A percentile compares a stretch with the other conserved stretches of the same genome.
phyloP scores from a whole-genome alignment of 2,888 invertebrate species.

The Zootermopsis nevadensis region DNA sequence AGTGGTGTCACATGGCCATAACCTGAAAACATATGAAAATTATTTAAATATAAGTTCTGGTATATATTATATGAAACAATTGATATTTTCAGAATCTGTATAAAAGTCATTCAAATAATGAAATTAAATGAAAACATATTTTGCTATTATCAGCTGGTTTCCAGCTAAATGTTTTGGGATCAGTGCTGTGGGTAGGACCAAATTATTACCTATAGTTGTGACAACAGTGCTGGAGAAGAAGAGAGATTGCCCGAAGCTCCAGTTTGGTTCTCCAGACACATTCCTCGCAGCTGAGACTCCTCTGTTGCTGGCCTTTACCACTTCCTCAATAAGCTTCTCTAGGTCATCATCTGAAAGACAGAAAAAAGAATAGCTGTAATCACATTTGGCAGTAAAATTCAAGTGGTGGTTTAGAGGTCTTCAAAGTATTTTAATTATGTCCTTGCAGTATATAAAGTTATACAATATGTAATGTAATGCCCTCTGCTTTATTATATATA shows the following conservation, averaged over 20 bases:
- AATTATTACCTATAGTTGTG: conserved; percentile 82
- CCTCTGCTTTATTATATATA: too few relatives aligned
- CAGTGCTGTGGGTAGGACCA: neutral
- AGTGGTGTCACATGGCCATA: conserved; percentile 91
- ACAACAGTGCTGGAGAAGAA: conserved; percentile 90
- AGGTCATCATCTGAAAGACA: conserved; percentile 75
- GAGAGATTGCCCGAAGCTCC: conserved; percentile 90
- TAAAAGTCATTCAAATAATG: too few relatives aligned
- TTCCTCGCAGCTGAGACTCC: conserved; percentile 83
- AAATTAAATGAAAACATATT: neutral
- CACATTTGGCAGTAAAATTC: too few relatives aligned
- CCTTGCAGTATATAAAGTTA: too few relatives aligned
- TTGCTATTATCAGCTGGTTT: neutral
- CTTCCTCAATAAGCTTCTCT: conserved; percentile 76
- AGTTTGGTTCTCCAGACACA: conserved; percentile 83
- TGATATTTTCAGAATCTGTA: too few relatives aligned
- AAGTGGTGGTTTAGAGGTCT: too few relatives aligned
- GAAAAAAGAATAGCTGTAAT: too few relatives aligned
- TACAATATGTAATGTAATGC: too few relatives aligned
- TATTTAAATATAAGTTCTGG: too few relatives aligned
- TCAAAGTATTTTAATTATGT: too few relatives aligned
- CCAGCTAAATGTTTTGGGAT: too few relatives aligned
- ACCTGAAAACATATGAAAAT: conserved; percentile 66
- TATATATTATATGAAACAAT: too few relatives aligned
- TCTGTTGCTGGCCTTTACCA: conserved; percentile 79